Percentiles rank a stretch among this genome's conserved stretches.
These are phyloP conservation scores for Mixornis gularis DNA, from an alignment of 2,113 vertebrate species.

Conservation along the genomic window DNA sequence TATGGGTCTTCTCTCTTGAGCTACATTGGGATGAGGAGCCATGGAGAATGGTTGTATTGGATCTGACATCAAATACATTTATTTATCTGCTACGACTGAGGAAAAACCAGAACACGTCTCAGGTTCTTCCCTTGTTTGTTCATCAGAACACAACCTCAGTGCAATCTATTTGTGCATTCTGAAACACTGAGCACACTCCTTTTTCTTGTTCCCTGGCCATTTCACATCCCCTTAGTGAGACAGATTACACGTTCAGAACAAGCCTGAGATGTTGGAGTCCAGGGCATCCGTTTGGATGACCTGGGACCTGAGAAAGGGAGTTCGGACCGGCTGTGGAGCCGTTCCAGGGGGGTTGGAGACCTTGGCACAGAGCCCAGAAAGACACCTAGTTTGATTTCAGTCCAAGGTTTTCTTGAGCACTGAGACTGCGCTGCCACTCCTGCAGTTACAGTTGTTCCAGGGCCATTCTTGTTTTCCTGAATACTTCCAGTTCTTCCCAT, in stretches of 20 bases:
- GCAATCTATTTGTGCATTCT: rapidly evolving
- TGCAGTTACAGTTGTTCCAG: not conserved
- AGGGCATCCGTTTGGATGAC: too few relatives aligned
- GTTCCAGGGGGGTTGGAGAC: too few relatives aligned
- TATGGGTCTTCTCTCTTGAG: not conserved
- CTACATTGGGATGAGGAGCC: not conserved
- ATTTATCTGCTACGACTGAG: not conserved
- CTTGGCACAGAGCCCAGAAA: too few relatives aligned
- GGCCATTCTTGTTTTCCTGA: not conserved
- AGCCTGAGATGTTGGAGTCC: too few relatives aligned
- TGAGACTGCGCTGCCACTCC: not conserved
- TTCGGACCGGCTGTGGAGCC: too few relatives aligned
- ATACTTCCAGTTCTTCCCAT: not conserved
- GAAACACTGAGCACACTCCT: not conserved
- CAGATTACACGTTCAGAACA: rapidly evolving
- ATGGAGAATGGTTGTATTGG: not conserved
- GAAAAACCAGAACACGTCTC: not conserved
- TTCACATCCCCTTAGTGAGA: not conserved
- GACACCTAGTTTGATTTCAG: too few relatives aligned
- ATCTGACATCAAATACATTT: not conserved
- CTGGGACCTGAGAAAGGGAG: too few relatives aligned
- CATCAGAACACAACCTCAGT: not conserved
- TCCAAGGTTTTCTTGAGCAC: too few relatives aligned
- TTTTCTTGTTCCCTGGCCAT: not conserved
- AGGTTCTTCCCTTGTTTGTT: not conserved